Percentiles rank a stretch among this genome's conserved stretches.
Conservation (phyloP, 2,888 invertebrate genomes). For the Drosophila bunnanda region DNA sequence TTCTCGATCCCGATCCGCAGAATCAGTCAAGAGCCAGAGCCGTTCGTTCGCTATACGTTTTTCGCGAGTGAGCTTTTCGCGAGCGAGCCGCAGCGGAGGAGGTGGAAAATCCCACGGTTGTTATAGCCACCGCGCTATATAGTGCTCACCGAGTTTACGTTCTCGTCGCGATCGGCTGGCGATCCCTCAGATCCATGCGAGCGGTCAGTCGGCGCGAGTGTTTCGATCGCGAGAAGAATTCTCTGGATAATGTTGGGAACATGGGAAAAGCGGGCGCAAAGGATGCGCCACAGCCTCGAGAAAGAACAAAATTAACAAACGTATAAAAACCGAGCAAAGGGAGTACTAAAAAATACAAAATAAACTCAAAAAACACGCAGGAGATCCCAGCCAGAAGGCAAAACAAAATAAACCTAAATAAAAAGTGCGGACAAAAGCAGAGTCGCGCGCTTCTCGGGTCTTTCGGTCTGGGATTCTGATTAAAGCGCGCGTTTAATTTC, state of each 20-base stretch:
- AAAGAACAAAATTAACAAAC: constrained; percentile 43
- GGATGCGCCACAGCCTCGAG: constrained; percentile 59
- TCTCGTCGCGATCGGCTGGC: constrained; percentile 27
- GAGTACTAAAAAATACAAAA: constrained; percentile 47
- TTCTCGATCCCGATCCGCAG: constrained; percentile 24
- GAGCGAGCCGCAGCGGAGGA: constrained; percentile 36
- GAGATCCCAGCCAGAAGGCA: constrained; percentile 30
- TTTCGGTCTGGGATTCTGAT: constrained; percentile 61
- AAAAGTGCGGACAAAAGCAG: constrained; percentile 48
- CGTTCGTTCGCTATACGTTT: constrained; percentile 20
- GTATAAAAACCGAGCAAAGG: constrained; percentile 33
- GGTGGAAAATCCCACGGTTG: constrained; percentile 43
- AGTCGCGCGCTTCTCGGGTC: constrained; percentile 41
- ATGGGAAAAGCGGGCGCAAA: constrained; percentile 70
- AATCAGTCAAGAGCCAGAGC: constrained; percentile 40
- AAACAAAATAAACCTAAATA: constrained; percentile 31
- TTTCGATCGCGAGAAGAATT: constrained; percentile 37
- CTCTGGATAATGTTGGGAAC: constrained; percentile 53
- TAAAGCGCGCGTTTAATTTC: constrained; percentile 81
- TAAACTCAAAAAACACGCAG: constrained; percentile 14
- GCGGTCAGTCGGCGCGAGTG: constrained; percentile 40
- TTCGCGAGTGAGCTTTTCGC: constrained; percentile 37
- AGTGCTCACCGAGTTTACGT: constrained; percentile 21
- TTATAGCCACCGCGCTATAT: constrained; percentile 11
- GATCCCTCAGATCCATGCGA: constrained; percentile 33